Evolutionary conservation across 2,113 vertebrate genomes (phyloP).

Genomic region (Scatophagus argus): DNA sequence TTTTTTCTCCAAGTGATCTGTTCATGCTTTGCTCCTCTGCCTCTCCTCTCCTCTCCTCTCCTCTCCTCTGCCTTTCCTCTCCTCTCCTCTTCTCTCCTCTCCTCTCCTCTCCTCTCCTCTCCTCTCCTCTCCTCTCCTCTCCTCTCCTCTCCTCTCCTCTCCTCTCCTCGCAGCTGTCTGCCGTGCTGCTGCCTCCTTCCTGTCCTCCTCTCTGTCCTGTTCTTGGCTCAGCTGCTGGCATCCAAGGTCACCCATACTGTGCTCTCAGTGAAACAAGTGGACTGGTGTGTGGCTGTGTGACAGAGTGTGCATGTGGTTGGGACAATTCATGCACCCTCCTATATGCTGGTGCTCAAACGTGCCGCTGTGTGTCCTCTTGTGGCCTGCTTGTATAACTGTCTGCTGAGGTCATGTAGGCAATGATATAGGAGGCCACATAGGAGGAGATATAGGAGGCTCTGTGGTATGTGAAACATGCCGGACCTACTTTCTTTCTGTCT

Average conservation of each 20-base stretch:
- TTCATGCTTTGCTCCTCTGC: background rate
- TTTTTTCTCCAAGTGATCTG: background rate
- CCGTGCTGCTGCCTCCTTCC: background rate
- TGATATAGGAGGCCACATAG: slow-evolving; percentile 47
- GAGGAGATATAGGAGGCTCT: slow-evolving; percentile 27
- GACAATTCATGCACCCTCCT: no score
- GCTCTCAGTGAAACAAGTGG: slow-evolving; percentile 15
- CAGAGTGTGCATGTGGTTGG: background rate
- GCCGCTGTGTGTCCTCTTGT: slow-evolving; percentile 32
- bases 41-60: background rate
- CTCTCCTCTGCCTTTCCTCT: no score
- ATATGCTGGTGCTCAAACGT: no score
- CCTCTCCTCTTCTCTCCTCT: no score
- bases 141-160: background rate
- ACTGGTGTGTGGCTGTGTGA: background rate
- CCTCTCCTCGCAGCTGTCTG: background rate
- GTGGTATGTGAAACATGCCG: slow-evolving; percentile 10
- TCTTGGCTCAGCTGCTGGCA: slow-evolving; percentile 46
- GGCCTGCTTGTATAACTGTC: slow-evolving; percentile 46
- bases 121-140: background rate
- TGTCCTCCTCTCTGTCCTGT: background rate
- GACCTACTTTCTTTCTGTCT: background rate
- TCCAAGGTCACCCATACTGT: slow-evolving; percentile 43
- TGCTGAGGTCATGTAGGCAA: slow-evolving; percentile 26
- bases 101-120: no score